phyloP scores from a whole-genome alignment of 2,888 invertebrate genomes.

The Tinea semifulvella region DNA sequence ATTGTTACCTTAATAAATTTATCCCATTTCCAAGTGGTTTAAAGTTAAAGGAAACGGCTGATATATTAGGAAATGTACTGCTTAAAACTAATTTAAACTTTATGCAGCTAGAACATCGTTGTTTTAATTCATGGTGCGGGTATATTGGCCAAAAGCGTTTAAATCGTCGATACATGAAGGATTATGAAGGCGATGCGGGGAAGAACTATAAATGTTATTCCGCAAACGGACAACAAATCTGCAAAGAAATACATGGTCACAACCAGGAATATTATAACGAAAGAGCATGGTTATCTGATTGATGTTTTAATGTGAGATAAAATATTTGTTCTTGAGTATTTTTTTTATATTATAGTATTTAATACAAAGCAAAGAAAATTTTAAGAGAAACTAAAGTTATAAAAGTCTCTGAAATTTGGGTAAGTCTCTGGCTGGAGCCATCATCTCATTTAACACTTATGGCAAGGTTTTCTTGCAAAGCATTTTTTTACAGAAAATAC shows the following conservation, averaged over 20 bases:
- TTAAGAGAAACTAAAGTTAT: too few species aligned
- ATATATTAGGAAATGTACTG: conserved; percentile 32
- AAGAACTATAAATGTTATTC: conserved; percentile 44
- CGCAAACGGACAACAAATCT: conserved; percentile 47
- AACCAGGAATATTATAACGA: neutral
- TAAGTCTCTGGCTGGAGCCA: too few species aligned
- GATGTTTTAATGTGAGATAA: too few species aligned
- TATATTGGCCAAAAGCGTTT: conserved; percentile 30
- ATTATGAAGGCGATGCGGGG: conserved; percentile 39
- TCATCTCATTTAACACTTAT: too few species aligned
- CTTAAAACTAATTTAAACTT: conserved; percentile 34
- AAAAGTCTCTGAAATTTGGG: too few species aligned
- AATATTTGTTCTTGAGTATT: too few species aligned
- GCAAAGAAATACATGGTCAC: conserved; percentile 30
- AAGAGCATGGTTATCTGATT: neutral
- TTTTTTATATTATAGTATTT: too few species aligned
- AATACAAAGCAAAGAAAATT: neutral
- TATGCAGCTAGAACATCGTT: conserved; percentile 32
- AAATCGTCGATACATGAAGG: conserved; percentile 17
- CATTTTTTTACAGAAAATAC: too few species aligned
- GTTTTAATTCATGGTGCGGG: conserved; percentile 42
- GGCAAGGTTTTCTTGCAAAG: too few species aligned
- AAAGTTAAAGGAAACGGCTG: conserved; percentile 29
- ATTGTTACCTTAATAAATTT: conserved; percentile 42
- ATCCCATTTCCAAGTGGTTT: conserved; percentile 36